A percentile compares a stretch with the other conserved stretches of the same genome.
phyloP scores from a whole-genome alignment of 2,888 invertebrate species.

The Tryphoninae sp. region DNA sequence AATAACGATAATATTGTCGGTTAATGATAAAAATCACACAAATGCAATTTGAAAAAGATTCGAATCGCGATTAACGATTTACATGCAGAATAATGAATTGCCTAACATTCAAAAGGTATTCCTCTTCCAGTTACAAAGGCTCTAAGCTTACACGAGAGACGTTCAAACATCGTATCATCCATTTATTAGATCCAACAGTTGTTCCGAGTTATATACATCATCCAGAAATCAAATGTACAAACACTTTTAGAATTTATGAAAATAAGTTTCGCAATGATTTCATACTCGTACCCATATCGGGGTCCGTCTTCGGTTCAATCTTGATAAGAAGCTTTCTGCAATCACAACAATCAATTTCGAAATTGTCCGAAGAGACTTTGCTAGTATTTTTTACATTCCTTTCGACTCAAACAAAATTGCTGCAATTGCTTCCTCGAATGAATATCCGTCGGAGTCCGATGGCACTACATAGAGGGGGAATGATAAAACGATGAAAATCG shows the following conservation, averaged over 20 bases:
- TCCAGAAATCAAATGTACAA: not conserved
- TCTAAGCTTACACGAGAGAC: not conserved
- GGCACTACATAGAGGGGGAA: constrained; percentile 17
- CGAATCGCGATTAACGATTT: not conserved
- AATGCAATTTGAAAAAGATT: not conserved
- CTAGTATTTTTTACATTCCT: too few species aligned
- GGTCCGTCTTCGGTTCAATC: constrained; percentile 20
- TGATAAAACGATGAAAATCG: not conserved
- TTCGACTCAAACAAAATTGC: too few species aligned
- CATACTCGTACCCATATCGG: not conserved
- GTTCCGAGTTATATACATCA: not conserved
- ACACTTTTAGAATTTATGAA: not conserved
- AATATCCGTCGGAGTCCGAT: not conserved
- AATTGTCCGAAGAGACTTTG: too few species aligned
- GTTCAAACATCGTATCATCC: not conserved
- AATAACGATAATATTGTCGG: constrained; percentile 47
- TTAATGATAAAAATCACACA: constrained; percentile 23
- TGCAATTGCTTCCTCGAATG: not conserved
- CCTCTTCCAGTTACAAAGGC: not conserved
- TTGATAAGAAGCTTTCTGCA: too few species aligned
- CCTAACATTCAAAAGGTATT: not conserved
- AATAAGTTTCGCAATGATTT: constrained; percentile 25
- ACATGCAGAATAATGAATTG: not conserved
- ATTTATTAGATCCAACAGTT: not conserved
- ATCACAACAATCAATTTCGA: too few species aligned